Evolutionary conservation across 1,140 invertebrate genomes (phyloP).

Genomic region (Onthophagus taurus): DNA sequence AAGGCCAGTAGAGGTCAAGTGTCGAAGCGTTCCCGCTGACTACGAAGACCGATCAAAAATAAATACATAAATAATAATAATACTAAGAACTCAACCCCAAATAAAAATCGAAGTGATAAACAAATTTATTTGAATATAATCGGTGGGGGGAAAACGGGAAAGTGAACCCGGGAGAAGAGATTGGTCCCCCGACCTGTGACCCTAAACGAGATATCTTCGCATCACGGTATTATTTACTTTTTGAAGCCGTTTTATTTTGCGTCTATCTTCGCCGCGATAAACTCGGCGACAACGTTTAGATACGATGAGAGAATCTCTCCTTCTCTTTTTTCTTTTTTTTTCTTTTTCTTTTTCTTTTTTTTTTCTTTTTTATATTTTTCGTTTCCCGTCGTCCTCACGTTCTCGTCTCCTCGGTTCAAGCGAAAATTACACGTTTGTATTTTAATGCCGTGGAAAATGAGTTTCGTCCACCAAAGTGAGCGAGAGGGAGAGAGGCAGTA

Average conservation of each 20-base stretch:
- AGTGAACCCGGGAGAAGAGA: too few relatives aligned
- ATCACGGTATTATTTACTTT: slow-evolving; percentile 13
- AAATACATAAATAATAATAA: too few relatives aligned
- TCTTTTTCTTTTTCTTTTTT: too few relatives aligned
- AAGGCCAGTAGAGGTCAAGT: slow-evolving; percentile 37
- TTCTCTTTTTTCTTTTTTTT: too few relatives aligned
- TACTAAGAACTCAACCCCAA: too few relatives aligned
- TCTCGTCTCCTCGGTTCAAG: not conserved
- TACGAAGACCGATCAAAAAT: too few relatives aligned
- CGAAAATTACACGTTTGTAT: slow-evolving; percentile 6
- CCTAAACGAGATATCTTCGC: slow-evolving; percentile 4
- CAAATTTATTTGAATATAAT: too few relatives aligned
- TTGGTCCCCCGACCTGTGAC: slow-evolving; percentile 12
- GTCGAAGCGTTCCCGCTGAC: slow-evolving; percentile 30
- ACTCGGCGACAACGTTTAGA: slow-evolving; percentile 8
- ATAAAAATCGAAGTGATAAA: too few relatives aligned
- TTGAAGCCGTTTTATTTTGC: slow-evolving; percentile 12
- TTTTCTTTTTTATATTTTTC: too few relatives aligned
- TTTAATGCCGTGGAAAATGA: slow-evolving; percentile 13
- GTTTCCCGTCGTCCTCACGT: too few relatives aligned
- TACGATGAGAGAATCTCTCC: too few relatives aligned
- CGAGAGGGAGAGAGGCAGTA: slow-evolving; percentile 13
- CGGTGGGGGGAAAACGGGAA: too few relatives aligned
- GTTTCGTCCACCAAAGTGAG: not conserved
- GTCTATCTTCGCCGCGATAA: slow-evolving; percentile 10